Conservation (phyloP, 2,113 vertebrate species). For the Archilochus colubris region DNA sequence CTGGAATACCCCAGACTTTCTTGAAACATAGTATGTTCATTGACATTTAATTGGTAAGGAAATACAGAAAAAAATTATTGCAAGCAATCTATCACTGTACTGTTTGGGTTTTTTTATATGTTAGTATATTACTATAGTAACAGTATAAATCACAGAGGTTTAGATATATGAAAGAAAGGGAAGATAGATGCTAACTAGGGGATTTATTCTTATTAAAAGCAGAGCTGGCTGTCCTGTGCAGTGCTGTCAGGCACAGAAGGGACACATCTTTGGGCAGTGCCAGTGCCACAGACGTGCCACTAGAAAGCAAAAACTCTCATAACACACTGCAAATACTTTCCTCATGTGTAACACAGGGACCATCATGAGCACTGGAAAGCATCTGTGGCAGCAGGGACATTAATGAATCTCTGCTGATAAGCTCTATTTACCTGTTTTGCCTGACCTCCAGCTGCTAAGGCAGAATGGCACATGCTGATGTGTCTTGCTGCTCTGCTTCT, state of each 20-base stretch:
- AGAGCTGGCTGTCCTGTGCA: neutral
- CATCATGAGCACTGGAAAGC: neutral
- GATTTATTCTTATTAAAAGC: neutral
- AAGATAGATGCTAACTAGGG: neutral
- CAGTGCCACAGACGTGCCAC: neutral
- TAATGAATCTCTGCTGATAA: neutral
- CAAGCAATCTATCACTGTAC: neutral
- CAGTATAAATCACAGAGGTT: neutral
- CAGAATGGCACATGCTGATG: neutral
- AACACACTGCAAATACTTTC: neutral
- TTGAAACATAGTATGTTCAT: neutral
- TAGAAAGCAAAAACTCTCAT: neutral
- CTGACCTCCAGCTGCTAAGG: neutral
- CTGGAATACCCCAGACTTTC: neutral
- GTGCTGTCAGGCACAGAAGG: neutral
- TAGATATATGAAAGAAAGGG: neutral
- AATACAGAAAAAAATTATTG: neutral
- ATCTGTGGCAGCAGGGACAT: neutral
- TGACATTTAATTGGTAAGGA: neutral
- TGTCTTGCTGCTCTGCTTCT: neutral
- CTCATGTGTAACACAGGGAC: rapidly evolving
- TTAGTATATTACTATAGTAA: neutral
- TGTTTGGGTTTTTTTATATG: neutral
- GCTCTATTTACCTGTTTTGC: neutral
- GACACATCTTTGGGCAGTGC: rapidly evolving